These are phyloP conservation scores for Apoda limacodes DNA, from an alignment of 2,888 invertebrate genomes.

Conservation along the genomic window DNA sequence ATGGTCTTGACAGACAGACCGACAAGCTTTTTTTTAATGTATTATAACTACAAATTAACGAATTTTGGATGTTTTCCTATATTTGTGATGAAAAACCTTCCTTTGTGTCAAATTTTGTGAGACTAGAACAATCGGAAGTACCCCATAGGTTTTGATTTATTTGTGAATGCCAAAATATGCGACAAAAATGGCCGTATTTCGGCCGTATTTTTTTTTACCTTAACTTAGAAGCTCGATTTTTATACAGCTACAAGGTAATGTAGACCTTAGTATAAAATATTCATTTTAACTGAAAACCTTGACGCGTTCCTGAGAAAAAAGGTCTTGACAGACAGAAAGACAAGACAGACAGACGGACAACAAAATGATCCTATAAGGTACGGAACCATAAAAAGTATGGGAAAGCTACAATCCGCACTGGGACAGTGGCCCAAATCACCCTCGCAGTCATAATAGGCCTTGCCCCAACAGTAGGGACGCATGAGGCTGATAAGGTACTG, in stretches of 20 bases:
- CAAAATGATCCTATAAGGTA: not conserved
- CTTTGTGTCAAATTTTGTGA: not conserved
- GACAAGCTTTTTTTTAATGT: too few relatives aligned
- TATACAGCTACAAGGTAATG: not conserved
- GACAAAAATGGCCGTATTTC: not conserved
- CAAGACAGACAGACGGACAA: not conserved
- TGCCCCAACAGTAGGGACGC: too few relatives aligned
- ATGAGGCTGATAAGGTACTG: too few relatives aligned
- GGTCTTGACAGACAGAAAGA: not conserved
- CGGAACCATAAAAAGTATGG: too few relatives aligned
- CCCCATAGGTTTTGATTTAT: not conserved
- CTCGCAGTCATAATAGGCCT: too few relatives aligned
- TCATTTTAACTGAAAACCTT: not conserved
- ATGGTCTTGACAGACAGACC: too few relatives aligned
- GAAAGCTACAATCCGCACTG: too few relatives aligned
- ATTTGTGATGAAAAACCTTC: not conserved
- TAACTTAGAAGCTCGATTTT: not conserved
- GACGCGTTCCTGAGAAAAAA: not conserved
- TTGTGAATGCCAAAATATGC: too few relatives aligned
- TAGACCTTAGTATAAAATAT: not conserved
- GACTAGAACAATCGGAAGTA: not conserved
- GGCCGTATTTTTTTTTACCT: not conserved
- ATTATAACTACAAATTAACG: not conserved
- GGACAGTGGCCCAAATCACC: too few relatives aligned
- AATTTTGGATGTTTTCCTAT: conserved; percentile 8